Evolutionary conservation across 2,797 vertebrate species (phyloP), one percentile per base, ranked within the genome.

Genomic region (Orestias chungarensis): DNA sequence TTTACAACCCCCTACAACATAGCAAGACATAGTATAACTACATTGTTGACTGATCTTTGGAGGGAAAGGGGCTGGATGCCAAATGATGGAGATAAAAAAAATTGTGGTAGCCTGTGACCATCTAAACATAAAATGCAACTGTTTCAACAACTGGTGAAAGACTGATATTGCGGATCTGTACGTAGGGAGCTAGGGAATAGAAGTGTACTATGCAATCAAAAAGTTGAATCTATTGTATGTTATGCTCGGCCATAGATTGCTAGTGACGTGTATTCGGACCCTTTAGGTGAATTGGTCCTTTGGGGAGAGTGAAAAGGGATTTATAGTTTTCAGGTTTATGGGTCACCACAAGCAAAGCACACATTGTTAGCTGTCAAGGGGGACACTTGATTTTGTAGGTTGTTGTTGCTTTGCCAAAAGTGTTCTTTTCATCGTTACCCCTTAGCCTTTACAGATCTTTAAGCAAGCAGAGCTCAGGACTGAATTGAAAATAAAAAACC

Each of bases 61-160:
- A 87, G 84, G 71, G 31, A n/a, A 40, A 68, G 71, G 85, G 81
- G 66, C 83, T 87, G 70, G 64, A 82, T 86, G 82, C 75, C 82
- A 83, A 43, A 80, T 71, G 84, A 77, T n/a, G n/a, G 79, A 64
- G 73, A 74, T 80, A 68, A 77, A 81, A 82, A 91, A 81, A 93
- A 93, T 88, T 91, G 73, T 76, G 90, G 78, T 86, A 90, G 87
- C 85, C 90, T 84, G 87, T 74, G 83, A 87, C 89, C 92, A 89
- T 84, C 78, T 89, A 92, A 93, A 92, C 88, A 93, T 72, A 57
- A 82, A 81, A 81, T 86, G 83, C 90, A 91, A 92, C 92, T 91
- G 89, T 87, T 92, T 93, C 91, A 94, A 92, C 91, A 92, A 68
- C 75, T 62, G 67, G 74, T 57, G 69, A 79, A 70, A 68, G 64